Evolutionary conservation across 1,140 invertebrate genomes (phyloP), one percentile per base, ranked within the genome.

Genomic region (Musca domestica): DNA sequence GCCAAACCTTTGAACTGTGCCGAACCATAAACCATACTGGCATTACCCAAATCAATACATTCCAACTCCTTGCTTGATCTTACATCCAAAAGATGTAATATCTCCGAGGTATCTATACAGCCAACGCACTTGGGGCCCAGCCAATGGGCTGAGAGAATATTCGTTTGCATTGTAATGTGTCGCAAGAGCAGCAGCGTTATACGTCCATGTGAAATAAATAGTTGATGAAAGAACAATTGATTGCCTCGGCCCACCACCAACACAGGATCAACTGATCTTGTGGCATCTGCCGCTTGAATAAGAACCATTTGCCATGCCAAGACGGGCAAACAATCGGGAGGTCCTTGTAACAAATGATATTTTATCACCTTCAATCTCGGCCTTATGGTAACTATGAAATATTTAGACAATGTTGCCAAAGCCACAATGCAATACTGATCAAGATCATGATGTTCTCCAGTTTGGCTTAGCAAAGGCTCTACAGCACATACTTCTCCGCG

Each of bases 1-100:
- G 90, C 90, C 68, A 92, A 84, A 1, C 94, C 95, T 83, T 98
- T 97, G 76, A 97, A 98, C 83, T 96, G 93, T 73, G 93, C 94
- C 25, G 93, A 95, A 25, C 90, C 89, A 81, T 98, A 98, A 0
- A 97, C 93, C 41, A 98, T 85, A 67, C 93, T 90, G 15, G 95
- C 91, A 72, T 89, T 87, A 41, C 90, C 91, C 70, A 96, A 84
- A 82, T 96, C 93, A 56, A 95, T 82, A 30, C 88, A 87, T 82
- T 95, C 92, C n/a, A 93, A 83, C 80, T 94, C 91, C 74, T 92
- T 89, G 74, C 94, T 91, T 1, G 91, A 91, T 67, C 94, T 86
- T 17, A 97, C 95, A 78, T 97, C 95, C 73, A 96, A 86, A 22
- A 98, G 83, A 83, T 95, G 91, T 64, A 98, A 81, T 68, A 90